phyloP scores from a whole-genome alignment of 2,113 vertebrate species.

The Anarrhichthys ocellatus region DNA sequence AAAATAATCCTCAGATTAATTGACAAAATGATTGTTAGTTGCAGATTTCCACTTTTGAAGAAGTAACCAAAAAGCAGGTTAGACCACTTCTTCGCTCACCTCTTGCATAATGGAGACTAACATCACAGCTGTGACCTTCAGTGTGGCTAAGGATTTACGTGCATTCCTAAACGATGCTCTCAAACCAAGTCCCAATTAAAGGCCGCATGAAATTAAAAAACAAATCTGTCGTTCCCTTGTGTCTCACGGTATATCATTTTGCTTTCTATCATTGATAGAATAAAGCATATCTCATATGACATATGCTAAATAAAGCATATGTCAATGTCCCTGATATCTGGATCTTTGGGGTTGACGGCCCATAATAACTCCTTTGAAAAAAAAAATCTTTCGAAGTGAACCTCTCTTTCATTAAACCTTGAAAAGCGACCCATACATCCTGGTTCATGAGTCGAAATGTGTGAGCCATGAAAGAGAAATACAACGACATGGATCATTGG shows the following conservation, averaged over 20 bases:
- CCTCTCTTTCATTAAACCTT: not conserved
- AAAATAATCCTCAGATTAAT: not conserved
- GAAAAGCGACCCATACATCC: not conserved
- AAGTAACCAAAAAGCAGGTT: not conserved
- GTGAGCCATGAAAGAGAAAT: not conserved
- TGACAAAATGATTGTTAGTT: not conserved
- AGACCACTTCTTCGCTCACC: not conserved
- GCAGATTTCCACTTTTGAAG: not conserved
- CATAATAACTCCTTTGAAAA: not conserved
- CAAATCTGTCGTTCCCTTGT: not conserved
- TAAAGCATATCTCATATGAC: no score
- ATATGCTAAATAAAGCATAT: not conserved
- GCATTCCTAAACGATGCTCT: not conserved
- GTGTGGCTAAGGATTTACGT: not conserved
- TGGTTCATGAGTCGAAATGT: slow-evolving; percentile 5
- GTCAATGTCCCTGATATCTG: not conserved
- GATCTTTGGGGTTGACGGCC: no score
- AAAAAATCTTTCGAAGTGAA: not conserved
- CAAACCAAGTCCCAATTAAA: not conserved
- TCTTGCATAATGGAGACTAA: not conserved
- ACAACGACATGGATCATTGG: slow-evolving; percentile 11
- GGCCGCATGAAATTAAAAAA: not conserved
- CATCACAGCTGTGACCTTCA: not conserved
- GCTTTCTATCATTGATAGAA: not conserved
- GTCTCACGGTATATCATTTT: not conserved